phyloP scores from a whole-genome alignment of 2,888 invertebrate genomes.

The Epinotia bilunana region DNA sequence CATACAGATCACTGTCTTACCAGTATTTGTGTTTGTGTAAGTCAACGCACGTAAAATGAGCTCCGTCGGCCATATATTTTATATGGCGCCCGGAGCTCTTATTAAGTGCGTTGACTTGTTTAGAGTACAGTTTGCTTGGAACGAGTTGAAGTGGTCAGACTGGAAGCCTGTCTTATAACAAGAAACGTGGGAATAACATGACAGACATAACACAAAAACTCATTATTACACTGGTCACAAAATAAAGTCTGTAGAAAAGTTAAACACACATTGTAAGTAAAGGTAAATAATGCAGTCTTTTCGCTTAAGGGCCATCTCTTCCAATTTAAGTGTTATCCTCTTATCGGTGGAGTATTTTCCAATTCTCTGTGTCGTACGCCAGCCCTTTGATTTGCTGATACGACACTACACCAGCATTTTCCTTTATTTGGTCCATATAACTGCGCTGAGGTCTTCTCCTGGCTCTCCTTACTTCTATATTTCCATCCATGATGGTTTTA shows the following conservation, averaged over 20 bases:
- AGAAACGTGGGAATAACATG: conserved; percentile 22
- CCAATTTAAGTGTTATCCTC: not conserved
- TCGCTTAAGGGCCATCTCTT: not conserved
- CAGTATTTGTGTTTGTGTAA: conserved; percentile 14
- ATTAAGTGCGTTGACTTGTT: not conserved
- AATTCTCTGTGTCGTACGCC: too few species aligned
- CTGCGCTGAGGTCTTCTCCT: too few species aligned
- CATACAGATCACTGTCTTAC: conserved; percentile 29
- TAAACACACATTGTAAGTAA: not conserved
- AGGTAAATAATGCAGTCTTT: not conserved
- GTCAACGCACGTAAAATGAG: too few species aligned
- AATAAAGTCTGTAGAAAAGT: conserved; percentile 4
- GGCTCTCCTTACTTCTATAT: too few species aligned
- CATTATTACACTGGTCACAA: not conserved
- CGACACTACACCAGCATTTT: too few species aligned
- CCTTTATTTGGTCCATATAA: too few species aligned
- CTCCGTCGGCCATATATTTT: too few species aligned
- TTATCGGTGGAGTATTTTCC: too few species aligned
- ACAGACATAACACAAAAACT: not conserved
- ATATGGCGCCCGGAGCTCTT: too few species aligned
- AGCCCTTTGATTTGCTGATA: too few species aligned
- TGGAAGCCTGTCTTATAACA: not conserved
- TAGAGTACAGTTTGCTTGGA: not conserved
- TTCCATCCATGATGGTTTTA: too few species aligned
- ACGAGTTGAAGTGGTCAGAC: conserved; percentile 11